phyloP scores from a whole-genome alignment of 2,113 vertebrate genomes.

The Prinia subflava region DNA sequence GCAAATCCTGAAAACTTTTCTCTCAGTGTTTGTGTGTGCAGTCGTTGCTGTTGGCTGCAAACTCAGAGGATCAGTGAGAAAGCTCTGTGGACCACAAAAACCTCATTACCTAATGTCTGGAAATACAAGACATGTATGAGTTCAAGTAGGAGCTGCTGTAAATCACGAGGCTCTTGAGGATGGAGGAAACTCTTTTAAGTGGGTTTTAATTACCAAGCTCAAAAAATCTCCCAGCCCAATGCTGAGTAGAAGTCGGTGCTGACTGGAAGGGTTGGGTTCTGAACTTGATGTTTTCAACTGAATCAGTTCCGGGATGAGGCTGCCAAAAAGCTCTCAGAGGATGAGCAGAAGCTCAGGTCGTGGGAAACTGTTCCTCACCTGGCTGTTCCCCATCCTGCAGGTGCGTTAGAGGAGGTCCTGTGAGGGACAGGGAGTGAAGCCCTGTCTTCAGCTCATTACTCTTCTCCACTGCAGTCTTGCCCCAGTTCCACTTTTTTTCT shows the following conservation, averaged over 20 bases:
- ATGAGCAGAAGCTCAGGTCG: neutral
- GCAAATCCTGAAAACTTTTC: neutral
- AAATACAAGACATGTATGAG: neutral
- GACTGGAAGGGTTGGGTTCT: neutral
- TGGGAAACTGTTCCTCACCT: neutral
- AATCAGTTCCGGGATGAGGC: neutral
- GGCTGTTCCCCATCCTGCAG: neutral
- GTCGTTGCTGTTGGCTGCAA: neutral
- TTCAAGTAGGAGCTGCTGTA: constrained; percentile 35
- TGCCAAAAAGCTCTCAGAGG: neutral
- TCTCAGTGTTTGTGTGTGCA: neutral
- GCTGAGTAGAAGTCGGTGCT: neutral
- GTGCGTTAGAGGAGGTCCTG: neutral
- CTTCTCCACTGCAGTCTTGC: neutral
- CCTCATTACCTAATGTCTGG: constrained; percentile 62
- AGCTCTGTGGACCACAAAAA: constrained; percentile 51
- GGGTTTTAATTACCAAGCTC: constrained; percentile 10
- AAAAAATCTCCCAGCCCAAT: neutral
- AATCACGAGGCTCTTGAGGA: constrained; percentile 31
- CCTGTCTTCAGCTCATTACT: neutral
- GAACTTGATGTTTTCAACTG: neutral
- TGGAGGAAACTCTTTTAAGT: constrained; percentile 35
- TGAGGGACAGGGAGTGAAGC: neutral
- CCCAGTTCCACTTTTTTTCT: neutral
- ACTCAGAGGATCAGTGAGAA: neutral